Percentiles rank a stretch among this genome's conserved stretches.
phyloP scores from a whole-genome alignment of 1,140 invertebrate species.

The Eupeodes corollae region DNA sequence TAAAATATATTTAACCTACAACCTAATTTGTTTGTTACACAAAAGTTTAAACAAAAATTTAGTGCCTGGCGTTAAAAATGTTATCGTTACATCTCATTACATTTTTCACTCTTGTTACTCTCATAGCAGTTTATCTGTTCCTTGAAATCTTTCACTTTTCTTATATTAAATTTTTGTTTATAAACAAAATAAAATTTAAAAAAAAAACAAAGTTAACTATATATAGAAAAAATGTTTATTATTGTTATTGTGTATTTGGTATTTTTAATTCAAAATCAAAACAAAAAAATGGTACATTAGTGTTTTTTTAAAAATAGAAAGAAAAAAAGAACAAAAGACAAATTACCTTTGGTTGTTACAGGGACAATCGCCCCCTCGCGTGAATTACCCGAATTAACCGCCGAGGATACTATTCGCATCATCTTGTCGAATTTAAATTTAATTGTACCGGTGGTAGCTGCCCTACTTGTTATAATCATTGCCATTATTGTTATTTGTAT shows the following conservation, averaged over 20 bases:
- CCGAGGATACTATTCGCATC: conserved; percentile 69
- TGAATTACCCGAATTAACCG: conserved; percentile 64
- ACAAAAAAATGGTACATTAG: neutral
- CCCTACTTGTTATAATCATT: conserved; percentile 80
- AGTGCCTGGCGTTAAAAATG: neutral
- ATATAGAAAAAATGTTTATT: no score
- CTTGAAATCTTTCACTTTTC: no score
- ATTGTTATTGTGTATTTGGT: no score
- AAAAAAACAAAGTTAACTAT: no score
- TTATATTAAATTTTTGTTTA: no score
- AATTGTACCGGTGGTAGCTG: conserved; percentile 85
- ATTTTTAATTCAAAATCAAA: neutral
- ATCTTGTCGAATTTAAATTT: conserved; percentile 81
- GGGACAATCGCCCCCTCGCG: conserved; percentile 86
- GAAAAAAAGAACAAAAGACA: conserved; percentile 6
- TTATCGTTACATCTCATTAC: no score
- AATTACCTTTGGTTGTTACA: conserved; percentile 47
- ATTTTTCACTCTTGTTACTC: neutral
- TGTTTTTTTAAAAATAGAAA: conserved; percentile 1
- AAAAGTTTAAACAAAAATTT: neutral
- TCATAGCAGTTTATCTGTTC: no score
- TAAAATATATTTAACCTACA: neutral
- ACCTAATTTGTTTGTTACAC: neutral
- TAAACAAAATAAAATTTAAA: no score
- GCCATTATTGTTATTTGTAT: conserved; percentile 85